phyloP scores from a whole-genome alignment of 2,797 vertebrate species.

The Tachyglossus aculeatus region DNA sequence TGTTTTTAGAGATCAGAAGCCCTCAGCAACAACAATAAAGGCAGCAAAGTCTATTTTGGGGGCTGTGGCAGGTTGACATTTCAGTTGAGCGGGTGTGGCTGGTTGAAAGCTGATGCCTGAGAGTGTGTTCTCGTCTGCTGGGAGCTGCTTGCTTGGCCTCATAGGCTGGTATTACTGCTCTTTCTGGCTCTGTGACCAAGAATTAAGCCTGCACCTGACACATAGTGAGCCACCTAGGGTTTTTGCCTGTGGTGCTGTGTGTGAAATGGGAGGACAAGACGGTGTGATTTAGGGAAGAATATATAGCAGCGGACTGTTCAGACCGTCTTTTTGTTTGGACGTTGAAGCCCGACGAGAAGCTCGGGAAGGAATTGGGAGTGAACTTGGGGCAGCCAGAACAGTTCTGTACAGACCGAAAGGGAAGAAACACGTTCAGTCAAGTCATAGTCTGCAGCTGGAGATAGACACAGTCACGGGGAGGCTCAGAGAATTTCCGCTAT shows the following conservation, averaged over 20 bases:
- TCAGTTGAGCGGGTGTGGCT: conserved; percentile 58
- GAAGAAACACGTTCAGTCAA: not conserved
- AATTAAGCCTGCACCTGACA: conserved; percentile 16
- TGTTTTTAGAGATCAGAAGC: conserved; percentile 16
- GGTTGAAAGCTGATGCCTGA: conserved; percentile 59
- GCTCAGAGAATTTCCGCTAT: conserved; percentile 1
- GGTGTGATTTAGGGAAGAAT: not conserved
- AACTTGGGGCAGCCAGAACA: not conserved
- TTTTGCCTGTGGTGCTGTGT: not conserved
- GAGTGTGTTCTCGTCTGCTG: conserved; percentile 29
- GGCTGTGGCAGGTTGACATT: conserved; percentile 44
- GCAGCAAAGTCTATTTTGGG: conserved; percentile 39
- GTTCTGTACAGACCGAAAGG: not conserved
- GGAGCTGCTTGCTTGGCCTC: conserved; percentile 31
- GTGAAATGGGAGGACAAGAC: not conserved
- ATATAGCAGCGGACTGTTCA: not conserved
- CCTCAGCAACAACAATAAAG: conserved; percentile 30
- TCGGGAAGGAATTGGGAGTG: not conserved
- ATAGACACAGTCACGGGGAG: conserved; percentile 1
- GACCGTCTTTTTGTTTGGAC: not conserved
- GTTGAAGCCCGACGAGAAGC: not conserved
- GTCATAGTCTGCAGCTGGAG: not conserved
- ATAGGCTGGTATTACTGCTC: conserved; percentile 22
- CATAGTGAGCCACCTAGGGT: not conserved
- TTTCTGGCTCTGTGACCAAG: not conserved